Conservation (phyloP, 2,888 invertebrate genomes). For the Masnerella sp. region DNA sequence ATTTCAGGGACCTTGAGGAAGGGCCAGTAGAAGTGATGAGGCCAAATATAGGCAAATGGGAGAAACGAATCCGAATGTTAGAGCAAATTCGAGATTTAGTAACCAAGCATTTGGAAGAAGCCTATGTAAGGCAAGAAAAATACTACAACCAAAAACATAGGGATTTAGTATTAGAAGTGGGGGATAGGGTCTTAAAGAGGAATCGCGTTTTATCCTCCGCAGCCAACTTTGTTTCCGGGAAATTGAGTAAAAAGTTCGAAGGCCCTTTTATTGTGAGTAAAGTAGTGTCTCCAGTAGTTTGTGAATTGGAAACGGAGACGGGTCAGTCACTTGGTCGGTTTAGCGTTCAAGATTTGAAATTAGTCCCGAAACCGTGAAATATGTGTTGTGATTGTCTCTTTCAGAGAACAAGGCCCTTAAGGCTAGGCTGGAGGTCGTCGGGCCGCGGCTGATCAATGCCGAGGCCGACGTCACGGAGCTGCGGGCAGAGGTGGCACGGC, state of each 20-base stretch:
- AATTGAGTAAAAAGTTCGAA: conserved; percentile 5
- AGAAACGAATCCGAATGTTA: neutral
- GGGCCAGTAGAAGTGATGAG: neutral
- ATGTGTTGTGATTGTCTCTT: no score
- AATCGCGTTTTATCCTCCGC: conserved; percentile 6
- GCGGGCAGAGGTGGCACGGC: no score
- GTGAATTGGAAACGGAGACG: neutral
- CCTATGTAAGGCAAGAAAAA: neutral
- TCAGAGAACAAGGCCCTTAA: no score
- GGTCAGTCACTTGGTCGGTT: neutral
- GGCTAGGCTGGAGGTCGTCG: no score
- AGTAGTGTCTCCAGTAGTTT: conserved; percentile 7
- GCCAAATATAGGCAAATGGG: neutral
- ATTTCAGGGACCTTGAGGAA: neutral
- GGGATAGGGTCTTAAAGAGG: conserved; percentile 4
- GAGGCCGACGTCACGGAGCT: no score
- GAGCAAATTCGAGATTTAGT: neutral
- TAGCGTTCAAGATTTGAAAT: conserved; percentile 13
- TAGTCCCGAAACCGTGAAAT: neutral
- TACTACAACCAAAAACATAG: neutral
- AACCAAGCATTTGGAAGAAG: conserved; percentile 1
- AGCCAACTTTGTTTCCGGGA: neutral
- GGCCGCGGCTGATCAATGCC: no score
- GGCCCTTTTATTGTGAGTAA: neutral
- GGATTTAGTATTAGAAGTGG: neutral